A percentile compares a stretch with the other conserved stretches of the same genome.
Evolutionary conservation across 2,113 vertebrate species (phyloP).

Genomic region (Colistium nudipinnis): DNA sequence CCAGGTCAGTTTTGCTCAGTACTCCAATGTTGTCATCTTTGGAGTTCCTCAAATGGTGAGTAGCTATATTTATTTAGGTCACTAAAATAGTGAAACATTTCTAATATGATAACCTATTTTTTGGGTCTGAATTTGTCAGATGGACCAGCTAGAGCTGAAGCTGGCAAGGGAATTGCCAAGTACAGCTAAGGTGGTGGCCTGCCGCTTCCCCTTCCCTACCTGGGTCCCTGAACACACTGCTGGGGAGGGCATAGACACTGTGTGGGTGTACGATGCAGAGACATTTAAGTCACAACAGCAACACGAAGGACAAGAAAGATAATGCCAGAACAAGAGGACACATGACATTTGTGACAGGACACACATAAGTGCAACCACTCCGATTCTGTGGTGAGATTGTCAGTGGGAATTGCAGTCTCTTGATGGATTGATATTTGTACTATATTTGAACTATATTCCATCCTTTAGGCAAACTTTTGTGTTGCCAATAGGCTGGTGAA

Average conservation of each 20-base stretch:
- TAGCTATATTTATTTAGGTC: background rate
- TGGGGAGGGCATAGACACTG: conserved; percentile 91
- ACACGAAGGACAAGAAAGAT: background rate
- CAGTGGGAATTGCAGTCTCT: background rate
- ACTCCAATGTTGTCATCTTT: conserved; percentile 92
- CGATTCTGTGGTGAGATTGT: background rate
- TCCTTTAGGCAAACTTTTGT: too few relatives aligned
- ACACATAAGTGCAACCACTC: background rate
- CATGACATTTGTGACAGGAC: background rate
- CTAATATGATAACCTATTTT: background rate
- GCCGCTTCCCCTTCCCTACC: conserved; percentile 94
- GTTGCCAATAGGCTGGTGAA: too few relatives aligned
- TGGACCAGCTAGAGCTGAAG: conserved; percentile 90
- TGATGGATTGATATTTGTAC: background rate
- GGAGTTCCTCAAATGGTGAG: conserved; percentile 98
- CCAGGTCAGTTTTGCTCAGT: conserved; percentile 90
- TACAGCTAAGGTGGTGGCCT: conserved; percentile 89
- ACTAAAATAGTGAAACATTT: background rate
- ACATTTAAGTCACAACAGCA: conserved; percentile 62
- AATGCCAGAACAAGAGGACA: conserved; percentile 2
- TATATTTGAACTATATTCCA: too few relatives aligned
- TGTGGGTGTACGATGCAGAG: conserved; percentile 89
- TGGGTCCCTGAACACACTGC: conserved; percentile 86
- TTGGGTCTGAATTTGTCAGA: conserved; percentile 79
- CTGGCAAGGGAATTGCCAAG: conserved; percentile 85